Evolutionary conservation across 1,140 invertebrate genomes (phyloP), one percentile per base, ranked within the genome.

Genomic region (Papilio xuthus): DNA sequence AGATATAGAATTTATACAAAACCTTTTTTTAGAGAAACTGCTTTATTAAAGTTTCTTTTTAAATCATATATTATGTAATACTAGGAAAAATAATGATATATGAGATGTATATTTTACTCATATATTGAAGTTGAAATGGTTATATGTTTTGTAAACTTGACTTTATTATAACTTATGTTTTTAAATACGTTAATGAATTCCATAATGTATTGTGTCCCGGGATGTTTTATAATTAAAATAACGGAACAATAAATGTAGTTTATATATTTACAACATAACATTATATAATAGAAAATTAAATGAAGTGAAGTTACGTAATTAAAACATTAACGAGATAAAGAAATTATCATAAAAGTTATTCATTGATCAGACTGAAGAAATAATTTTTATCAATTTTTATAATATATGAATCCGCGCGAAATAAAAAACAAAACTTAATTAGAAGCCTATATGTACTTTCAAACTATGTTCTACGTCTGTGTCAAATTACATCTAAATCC

Each of bases 211-310:
- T 67, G 60, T 67, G 60, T 67, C 56, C 56, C 12, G 60, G 26
- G 23, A 28, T 28, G 60, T 67, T 67, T 28, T 67, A 28, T 67
- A 60, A 50, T 32, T 67, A 18, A 67, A 67, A 67, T 67, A 67
- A 26, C 60, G 26, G 60, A 67, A 67, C 60, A 67, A 67, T 67
- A 67, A n/a, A 67, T 67, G 13, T 28, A 13, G 60, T 67, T 67
- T 67, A 67, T 67, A 28, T 67, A 67, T 67, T 67, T 67, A 67
- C 60, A 28, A 32, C 12, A 67, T 67, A 28, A 67, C 60, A 28
- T 63, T 26, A 26, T 28, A 63, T 32, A 67, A 67, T 67, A 15
- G 26, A 28, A 60, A 67, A 28, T 63, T 28, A 15, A 28, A 28
- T 13, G 2, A 28, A 26, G 4, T 28, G 13, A 67, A 28, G 12